Base-by-base conservation (phyloP, 2,113 vertebrate species). In the Ageneiosus marmoratus region DNA sequence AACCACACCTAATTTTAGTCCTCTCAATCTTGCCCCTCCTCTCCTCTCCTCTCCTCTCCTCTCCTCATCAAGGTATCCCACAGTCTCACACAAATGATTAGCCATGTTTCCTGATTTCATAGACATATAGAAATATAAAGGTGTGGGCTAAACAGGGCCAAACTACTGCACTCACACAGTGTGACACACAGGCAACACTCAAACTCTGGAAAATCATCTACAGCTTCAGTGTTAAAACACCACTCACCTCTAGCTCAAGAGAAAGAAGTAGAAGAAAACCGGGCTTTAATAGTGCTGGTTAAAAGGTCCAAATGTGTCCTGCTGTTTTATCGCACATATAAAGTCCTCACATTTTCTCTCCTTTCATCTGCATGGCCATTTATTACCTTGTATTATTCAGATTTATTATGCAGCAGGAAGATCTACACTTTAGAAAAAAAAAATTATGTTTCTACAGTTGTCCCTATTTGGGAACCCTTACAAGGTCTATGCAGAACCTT, bases 1-100 rank as follows among this genome's bases (percentile, higher is more conserved):
- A 88, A 85, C 88, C 79, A 81, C 76, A 86, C 80, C 87, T 83
- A 83, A 88, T 87, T 89, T 89, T 83, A 87, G 80, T 86, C 32
- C 27, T 32, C 75, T 77, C 63, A 46, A 24, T 29, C 20, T 44
- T n/a, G 20, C 41, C 62, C 67, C 20, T 24, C 53, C 70, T 65
- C 51, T 70, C 44, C 34, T 65, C 41, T 69, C 29, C 53, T 76
- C 27, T 24, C n/a, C 32, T 77, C 60, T 34, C 18, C 60, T 41
- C 37, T 41, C 37, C 37, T 58, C 75, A 51, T 79, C 41, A 58
- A 37, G 34, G 12, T 83, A 77, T 60, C 15, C 29, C n/a, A 81
- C 2, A 32, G 18, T 44, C 22, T 27, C 50, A 32, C 50, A 77
- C n/a, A 22, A 55, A 15, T 12, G 27, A 18, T 65, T 65, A 34